Percentiles rank a stretch among this genome's conserved stretches.
Evolutionary conservation across 2,888 invertebrate genomes (phyloP).

Genomic region (Teinopalpus imperialis): DNA sequence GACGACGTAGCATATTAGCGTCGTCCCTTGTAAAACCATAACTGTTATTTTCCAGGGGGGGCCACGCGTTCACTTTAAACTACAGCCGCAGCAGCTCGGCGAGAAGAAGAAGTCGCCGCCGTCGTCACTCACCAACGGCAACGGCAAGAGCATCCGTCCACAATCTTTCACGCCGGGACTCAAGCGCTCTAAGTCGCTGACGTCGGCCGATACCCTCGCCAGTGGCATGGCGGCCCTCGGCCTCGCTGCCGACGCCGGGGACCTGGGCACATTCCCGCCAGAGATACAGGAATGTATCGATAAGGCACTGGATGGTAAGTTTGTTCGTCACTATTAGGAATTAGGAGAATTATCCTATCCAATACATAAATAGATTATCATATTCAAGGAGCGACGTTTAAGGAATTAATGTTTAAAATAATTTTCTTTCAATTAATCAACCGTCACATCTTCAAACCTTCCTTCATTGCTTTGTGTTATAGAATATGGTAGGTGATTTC

Average conservation of each 20-base stretch:
- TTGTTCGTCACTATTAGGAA: no score
- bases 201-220: constrained; percentile 87
- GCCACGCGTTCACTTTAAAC: constrained; percentile 83
- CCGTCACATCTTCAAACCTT: no score
- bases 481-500: no score
- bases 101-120: constrained; percentile 76
- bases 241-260: constrained; percentile 87
- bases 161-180: constrained; percentile 76
- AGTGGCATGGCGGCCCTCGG: constrained; percentile 86
- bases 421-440: no score
- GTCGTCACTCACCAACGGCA: constrained; percentile 66
- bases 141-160: constrained; percentile 67
- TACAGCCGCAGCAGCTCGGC: constrained; percentile 69
- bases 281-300: constrained; percentile 89
- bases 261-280: constrained; percentile 87
- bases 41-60: constrained; percentile 53
- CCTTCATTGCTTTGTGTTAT: no score
- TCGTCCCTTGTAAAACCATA: no score
- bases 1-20: no score
- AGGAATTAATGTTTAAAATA: no score
- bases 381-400: no score
- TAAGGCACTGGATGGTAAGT: constrained; percentile 86
- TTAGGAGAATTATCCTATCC: no score
- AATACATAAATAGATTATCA: no score
- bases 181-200: constrained; percentile 92